Evolutionary conservation across 2,113 vertebrate species (phyloP), one percentile per base, ranked within the genome.

Genomic region (Prietella phreatophila): DNA sequence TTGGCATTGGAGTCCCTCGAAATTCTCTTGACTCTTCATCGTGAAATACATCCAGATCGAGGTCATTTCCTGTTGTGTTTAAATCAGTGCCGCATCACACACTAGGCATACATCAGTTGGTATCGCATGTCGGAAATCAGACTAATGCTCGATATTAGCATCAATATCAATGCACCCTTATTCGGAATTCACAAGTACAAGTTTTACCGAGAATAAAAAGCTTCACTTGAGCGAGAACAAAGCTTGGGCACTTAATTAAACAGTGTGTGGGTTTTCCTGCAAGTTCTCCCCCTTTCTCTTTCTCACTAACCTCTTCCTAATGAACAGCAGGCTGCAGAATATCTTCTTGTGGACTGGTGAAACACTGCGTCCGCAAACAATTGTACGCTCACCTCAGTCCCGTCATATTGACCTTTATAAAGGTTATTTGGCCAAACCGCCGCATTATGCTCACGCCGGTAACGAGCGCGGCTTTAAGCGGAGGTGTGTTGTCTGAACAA

Each of bases 261-360:
- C 5, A 3, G 9, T 9, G 4, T n/a, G 22, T 47, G 73, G 1
- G 3, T n/a, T 30, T 79, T 27, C 39, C 42, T 76, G 36, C 20
- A 25, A 9, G 39, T 25, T 76, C 13, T 9, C 20, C 36, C 9
- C 47, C 9, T 50, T 50, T 76, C 6, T 42, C 50, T 30, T 81
- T 33, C 25, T 42, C 13, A 50, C n/a, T 86, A n/a, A 22, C 8
- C 53, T 30, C 20, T 73, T 82, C 58, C 50, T 87, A 83, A 87
- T 53, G 33, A 83, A 67, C 39, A 30, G 27, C 42, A 83, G 67
- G 15, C 50, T 19, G 36, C 67, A 61, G 53, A 39, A 25, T 30
- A 25, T 53, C 25, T 82, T 25, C 63, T 36, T 33, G 10, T 50
- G 65, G 61, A 55, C 47, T 63, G 20, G 42, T 79, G 47, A 83